Evolutionary conservation across 2,113 vertebrate genomes (phyloP).

Genomic region (Formicarius rufipectus): DNA sequence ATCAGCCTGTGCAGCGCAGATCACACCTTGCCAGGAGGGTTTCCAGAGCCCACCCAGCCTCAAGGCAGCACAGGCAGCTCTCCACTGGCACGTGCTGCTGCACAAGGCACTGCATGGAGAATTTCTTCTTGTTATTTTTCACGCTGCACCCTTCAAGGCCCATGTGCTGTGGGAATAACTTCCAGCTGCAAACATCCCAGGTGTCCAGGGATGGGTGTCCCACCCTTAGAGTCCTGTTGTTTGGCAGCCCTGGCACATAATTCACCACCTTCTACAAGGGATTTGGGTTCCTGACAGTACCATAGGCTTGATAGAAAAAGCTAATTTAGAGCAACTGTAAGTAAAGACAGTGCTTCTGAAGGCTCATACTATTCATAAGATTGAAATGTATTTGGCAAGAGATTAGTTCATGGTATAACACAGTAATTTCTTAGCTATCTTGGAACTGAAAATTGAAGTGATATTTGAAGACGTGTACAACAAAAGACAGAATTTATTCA

Average conservation of each 20-base stretch:
- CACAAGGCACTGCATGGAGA: neutral
- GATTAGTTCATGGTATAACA: neutral
- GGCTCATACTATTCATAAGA: neutral
- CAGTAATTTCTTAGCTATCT: neutral
- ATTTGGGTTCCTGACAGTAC: neutral
- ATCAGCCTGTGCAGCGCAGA: neutral
- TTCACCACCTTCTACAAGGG: neutral
- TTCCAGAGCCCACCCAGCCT: neutral
- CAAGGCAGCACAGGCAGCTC: accelerated
- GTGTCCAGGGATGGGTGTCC: neutral
- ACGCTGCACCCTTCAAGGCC: neutral
- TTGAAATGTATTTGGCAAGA: neutral
- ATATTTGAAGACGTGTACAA: neutral
- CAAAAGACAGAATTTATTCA: neutral
- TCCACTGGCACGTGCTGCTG: accelerated
- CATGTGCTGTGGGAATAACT: accelerated
- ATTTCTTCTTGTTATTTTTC: neutral
- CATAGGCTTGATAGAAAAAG: neutral
- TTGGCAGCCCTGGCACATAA: neutral
- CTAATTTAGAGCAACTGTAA: neutral
- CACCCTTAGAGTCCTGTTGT: accelerated
- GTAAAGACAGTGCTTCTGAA: neutral
- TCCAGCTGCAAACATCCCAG: accelerated
- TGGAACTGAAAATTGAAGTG: neutral
- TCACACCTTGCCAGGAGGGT: accelerated